These are phyloP conservation scores for Philhelius pedissequus DNA, from an alignment of 2,888 invertebrate genomes.

Conservation along the genomic window DNA sequence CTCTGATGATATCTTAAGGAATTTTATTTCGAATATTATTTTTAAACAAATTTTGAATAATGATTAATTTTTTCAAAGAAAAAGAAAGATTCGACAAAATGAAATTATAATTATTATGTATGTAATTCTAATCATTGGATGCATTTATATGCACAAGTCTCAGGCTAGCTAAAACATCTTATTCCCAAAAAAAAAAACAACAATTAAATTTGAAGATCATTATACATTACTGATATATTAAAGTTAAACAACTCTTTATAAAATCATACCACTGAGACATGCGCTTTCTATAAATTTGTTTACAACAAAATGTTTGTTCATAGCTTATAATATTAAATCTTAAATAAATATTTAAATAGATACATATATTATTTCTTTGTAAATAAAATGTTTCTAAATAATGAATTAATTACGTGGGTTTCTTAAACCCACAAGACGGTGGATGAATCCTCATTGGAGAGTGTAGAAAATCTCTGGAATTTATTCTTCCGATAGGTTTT, in stretches of 20 bases:
- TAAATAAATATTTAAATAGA: conserved; percentile 47
- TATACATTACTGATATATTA: conserved; percentile 3
- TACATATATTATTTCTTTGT: background rate
- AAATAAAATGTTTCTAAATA: conserved; percentile 48
- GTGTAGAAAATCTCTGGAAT: conserved; percentile 76
- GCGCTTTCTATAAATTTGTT: background rate
- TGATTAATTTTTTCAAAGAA: background rate
- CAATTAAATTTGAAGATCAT: conserved; percentile 14
- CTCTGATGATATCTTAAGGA: background rate
- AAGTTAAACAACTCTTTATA: background rate
- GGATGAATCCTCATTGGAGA: conserved; percentile 76
- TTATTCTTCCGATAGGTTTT: conserved; percentile 75
- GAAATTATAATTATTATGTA: background rate
- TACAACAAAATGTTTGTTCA: conserved; percentile 8
- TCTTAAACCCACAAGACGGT: conserved; percentile 76
- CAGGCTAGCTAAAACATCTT: background rate
- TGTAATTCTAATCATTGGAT: conserved; percentile 62
- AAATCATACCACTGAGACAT: background rate
- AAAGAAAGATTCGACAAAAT: conserved; percentile 2
- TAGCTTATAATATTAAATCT: conserved; percentile 36
- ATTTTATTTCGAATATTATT: background rate
- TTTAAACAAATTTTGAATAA: background rate
- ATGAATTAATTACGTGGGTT: conserved; percentile 9
- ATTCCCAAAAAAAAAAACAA: no score
- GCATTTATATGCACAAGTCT: conserved; percentile 7